These are phyloP conservation scores for Dryoscopus gambensis DNA, from an alignment of 2,113 vertebrate genomes.

Conservation along the genomic window DNA sequence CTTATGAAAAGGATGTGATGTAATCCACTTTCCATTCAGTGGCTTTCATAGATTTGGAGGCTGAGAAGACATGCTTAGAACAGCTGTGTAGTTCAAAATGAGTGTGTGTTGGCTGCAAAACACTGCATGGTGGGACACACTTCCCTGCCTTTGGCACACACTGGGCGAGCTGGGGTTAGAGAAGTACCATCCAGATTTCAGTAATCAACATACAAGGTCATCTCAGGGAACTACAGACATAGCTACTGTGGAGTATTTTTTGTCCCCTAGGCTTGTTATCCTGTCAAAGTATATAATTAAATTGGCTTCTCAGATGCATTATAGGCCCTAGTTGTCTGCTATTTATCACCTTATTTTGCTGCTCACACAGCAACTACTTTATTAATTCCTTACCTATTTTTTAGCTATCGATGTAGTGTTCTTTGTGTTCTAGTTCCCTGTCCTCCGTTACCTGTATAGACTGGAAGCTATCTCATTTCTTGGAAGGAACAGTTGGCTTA, in stretches of 20 bases:
- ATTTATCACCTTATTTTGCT: constrained; percentile 39
- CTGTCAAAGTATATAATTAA: constrained; percentile 15
- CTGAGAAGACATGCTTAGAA: not conserved
- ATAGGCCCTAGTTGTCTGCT: constrained; percentile 10
- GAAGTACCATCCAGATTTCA: not conserved
- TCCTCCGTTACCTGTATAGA: not conserved
- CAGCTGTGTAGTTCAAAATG: not conserved
- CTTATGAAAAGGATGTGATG: not conserved
- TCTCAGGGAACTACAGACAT: not conserved
- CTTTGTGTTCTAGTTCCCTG: not conserved
- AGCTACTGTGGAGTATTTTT: not conserved
- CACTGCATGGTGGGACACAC: not conserved
- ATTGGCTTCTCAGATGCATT: not conserved
- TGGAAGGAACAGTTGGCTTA: not conserved
- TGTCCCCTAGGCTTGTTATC: constrained; percentile 12
- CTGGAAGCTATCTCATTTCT: not conserved
- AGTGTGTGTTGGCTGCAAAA: not conserved
- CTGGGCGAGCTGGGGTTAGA: not conserved
- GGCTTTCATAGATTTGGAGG: not conserved
- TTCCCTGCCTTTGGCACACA: not conserved
- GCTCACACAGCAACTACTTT: not conserved
- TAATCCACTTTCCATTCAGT: not conserved
- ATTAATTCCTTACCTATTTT: constrained; percentile 11
- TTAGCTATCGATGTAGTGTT: not conserved
- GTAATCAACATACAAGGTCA: not conserved